Evolutionary conservation across 2,888 invertebrate genomes (phyloP), one percentile per base, ranked within the genome.

Genomic region (Lithophane semibrunnea): DNA sequence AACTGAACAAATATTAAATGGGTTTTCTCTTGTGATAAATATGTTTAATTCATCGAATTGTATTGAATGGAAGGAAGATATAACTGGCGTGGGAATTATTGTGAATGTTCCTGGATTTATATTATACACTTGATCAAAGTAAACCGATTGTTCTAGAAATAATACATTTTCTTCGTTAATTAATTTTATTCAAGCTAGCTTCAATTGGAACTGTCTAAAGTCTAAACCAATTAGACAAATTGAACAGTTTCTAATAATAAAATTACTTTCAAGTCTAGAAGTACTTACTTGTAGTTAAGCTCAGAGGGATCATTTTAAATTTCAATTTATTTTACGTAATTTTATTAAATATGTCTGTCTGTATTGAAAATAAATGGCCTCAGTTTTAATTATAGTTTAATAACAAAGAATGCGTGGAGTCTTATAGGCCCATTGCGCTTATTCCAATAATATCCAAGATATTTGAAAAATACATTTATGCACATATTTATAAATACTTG

Each of bases 1-100:
- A 76, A 74, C 77, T 72, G 66, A 72, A 82, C 75, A 77, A 77
- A 70, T 79, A 87, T 76, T 78, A 79, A 76, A 83, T 78, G 74
- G 73, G 37, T 75, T 71, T 77, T 81, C 77, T 84, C 73, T 71
- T 54, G 63, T 73, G 63, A 83, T 85, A 83, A 77, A 78, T 75
- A 73, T 81, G 80, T 80, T 84, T 80, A 74, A 75, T 84, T 76
- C 52, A 69, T 80, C 47, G 58, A 70, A 68, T 74, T 63, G 63
- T 66, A 70, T 70, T 66, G 65, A 82, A 78, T 67, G 69, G 42
- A 12, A 61, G 18, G 37, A 37, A 70, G 71, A 52, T 67, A 67
- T 74, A 56, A 52, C 42, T 80, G 60, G 21, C 18, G 29, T 47
- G 52, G 64, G 64, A 69, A 60, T 75, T 60, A 60, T 68, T 65